Evolutionary conservation across 1,140 invertebrate species (phyloP).

Genomic region (Apocrypta bakeri): DNA sequence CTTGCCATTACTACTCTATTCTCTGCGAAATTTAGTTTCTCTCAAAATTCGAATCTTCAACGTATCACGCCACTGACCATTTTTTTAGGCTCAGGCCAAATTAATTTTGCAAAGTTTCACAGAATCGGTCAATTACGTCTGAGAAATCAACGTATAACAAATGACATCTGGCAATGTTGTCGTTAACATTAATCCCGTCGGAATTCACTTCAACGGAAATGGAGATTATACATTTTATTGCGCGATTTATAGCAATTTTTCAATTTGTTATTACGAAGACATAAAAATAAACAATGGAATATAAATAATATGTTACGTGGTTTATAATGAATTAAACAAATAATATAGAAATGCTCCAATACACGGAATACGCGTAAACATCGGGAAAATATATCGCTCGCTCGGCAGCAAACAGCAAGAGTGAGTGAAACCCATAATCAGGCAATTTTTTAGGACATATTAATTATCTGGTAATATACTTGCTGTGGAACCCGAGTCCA

Average conservation of each 20-base stretch:
- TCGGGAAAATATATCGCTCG: too few relatives aligned
- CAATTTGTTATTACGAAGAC: too few relatives aligned
- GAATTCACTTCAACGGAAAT: too few relatives aligned
- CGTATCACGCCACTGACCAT: not conserved
- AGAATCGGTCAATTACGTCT: conserved; percentile 8
- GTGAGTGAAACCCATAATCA: not conserved
- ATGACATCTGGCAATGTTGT: conserved; percentile 36
- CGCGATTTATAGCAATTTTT: too few relatives aligned
- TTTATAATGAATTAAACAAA: too few relatives aligned
- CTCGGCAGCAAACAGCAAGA: not conserved
- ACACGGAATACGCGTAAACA: too few relatives aligned
- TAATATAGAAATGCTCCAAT: too few relatives aligned
- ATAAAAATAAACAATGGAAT: too few relatives aligned
- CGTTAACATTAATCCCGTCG: conserved; percentile 33
- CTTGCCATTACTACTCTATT: conserved; percentile 41
- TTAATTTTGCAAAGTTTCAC: conserved; percentile 18
- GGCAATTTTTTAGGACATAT: conserved; percentile 14
- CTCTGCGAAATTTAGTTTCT: not conserved
- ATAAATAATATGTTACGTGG: too few relatives aligned
- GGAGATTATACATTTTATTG: too few relatives aligned
- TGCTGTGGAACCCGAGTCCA: not conserved
- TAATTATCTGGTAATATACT: conserved; percentile 33
- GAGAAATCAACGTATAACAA: conserved; percentile 42
- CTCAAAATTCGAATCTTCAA: not conserved
- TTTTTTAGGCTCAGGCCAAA: not conserved